Conservation (phyloP, 2,888 invertebrate species). For the Caenorhabditis sulstoni region DNA sequence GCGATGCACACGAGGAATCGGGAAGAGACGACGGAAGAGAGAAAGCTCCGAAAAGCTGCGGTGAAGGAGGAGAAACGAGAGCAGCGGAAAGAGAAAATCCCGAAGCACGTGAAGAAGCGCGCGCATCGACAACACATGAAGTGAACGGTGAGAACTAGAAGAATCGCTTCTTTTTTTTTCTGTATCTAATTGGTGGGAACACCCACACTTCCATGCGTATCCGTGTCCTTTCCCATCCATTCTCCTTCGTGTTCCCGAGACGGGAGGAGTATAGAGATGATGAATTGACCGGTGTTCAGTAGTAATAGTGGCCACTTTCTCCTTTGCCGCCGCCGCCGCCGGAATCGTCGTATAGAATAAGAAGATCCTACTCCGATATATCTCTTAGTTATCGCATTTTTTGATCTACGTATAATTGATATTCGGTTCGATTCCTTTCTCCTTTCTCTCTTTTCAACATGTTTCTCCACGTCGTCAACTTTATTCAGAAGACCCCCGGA, state of each 20-base stretch:
- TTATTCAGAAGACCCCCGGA: slow-evolving; percentile 52
- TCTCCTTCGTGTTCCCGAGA: slow-evolving; percentile 20
- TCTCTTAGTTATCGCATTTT: slow-evolving; percentile 45
- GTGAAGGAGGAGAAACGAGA: slow-evolving; percentile 92
- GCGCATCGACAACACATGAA: slow-evolving; percentile 84
- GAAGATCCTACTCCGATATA: slow-evolving; percentile 28
- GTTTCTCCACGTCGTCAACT: slow-evolving; percentile 29
- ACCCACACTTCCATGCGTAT: slow-evolving; percentile 13
- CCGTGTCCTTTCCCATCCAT: slow-evolving; percentile 8
- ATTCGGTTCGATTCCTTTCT: slow-evolving; percentile 27
- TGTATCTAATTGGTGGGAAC: slow-evolving; percentile 17
- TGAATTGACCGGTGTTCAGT: slow-evolving; percentile 36
- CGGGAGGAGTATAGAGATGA: slow-evolving; percentile 1
- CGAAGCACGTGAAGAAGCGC: slow-evolving; percentile 94
- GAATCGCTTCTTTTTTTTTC: slow-evolving; percentile 1
- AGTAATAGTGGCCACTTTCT: slow-evolving; percentile 2
- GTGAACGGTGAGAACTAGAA: slow-evolving; percentile 19
- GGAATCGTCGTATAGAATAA: slow-evolving; percentile 33
- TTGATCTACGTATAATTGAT: slow-evolving; percentile 47
- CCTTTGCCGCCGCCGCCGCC: background rate
- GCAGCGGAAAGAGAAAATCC: slow-evolving; percentile 90
- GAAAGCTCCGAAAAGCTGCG: slow-evolving; percentile 87
- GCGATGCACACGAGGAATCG: slow-evolving; percentile 62
- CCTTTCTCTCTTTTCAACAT: slow-evolving; percentile 12
- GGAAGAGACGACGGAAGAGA: slow-evolving; percentile 68